Base-by-base conservation (phyloP, 2,797 vertebrate genomes). In the Micromesistius poutassou region DNA sequence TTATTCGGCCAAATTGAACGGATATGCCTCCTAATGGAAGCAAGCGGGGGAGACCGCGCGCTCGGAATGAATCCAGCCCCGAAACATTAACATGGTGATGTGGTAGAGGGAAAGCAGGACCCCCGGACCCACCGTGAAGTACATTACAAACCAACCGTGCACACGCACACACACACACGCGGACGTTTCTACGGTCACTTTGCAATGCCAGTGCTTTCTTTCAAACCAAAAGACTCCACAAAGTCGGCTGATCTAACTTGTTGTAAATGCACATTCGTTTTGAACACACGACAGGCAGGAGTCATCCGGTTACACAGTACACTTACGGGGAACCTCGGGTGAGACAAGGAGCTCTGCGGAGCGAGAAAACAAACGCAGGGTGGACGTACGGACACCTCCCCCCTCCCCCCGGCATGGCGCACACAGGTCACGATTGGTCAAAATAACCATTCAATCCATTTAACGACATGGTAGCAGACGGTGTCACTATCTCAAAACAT, bases 1-100 rank as follows among this genome's bases (percentile, higher is more conserved):
- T 87, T 35, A 87, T 85, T 70, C 77, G 79, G 16, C 77, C 46
- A 71, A 85, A 74, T 55, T 77, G 80, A 55, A 89, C 30, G 16
- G 76, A 78, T 72, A 79, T 16, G 31, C 68, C 55, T 80, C 70
- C 30, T 76, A 84, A 90, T 87, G 79, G 84, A 71, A 80, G 42
- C 71, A 22, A 77, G 46, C 78, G 38, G 78, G 30, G 30, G 75
- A 78, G 7, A 13, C 25, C n/a, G 7, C 66, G 10, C 25, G 66
- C 66, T 30, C 25, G 66, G 66, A 28, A 55, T 22, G 16, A 55
- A 55, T 16, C 50, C 50, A 55, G 50, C 36, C 36, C 16, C 5
- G 50, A 16, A 16, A 55, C 50, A 55, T 55, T 55, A 55, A 22
- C 66, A 30, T 30, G 66, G 66, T 70, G 28, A 70, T 70, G 66